Conservation (phyloP, 2,888 invertebrate species). For the Latheticus oryzae region DNA sequence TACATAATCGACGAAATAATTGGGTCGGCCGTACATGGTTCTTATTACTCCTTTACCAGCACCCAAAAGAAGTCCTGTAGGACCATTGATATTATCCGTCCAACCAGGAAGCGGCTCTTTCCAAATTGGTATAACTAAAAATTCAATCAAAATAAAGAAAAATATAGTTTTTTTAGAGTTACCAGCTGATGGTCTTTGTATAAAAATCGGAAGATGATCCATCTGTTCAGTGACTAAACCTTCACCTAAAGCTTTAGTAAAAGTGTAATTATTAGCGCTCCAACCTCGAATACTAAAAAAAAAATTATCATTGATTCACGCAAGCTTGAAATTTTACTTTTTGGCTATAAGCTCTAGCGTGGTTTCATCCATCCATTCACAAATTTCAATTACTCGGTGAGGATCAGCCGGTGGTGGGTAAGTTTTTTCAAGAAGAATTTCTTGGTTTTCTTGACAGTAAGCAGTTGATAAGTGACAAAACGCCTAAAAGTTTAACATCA, state of each 20-base stretch:
- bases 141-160: neutral
- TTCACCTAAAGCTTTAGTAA: conserved; percentile 92
- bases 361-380: conserved; percentile 81
- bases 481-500: too few species aligned
- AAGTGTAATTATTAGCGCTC: conserved; percentile 92
- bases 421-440: conserved; percentile 80
- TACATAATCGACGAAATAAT: conserved; percentile 82
- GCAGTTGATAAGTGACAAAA: conserved; percentile 87
- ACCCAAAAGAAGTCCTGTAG: conserved; percentile 81
- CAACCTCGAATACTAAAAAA: conserved; percentile 69
- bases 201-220: conserved; percentile 79
- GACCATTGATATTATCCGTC: conserved; percentile 93
- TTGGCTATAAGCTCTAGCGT: conserved; percentile 72
- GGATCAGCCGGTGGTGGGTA: conserved; percentile 84
- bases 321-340: conserved; percentile 61
- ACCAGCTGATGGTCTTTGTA: conserved; percentile 86
- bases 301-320: conserved; percentile 45
- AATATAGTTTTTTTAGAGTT: conserved; percentile 4
- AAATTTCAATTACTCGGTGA: conserved; percentile 76
- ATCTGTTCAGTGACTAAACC: conserved; percentile 83
- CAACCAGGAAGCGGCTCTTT: conserved; percentile 85
- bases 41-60: conserved; percentile 89
- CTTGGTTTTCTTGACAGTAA: conserved; percentile 87
- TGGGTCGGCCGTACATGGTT: conserved; percentile 84
- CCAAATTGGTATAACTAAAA: conserved; percentile 83